Evolutionary conservation across 2,113 vertebrate species (phyloP).

Genomic region (Oryzias celebensis): DNA sequence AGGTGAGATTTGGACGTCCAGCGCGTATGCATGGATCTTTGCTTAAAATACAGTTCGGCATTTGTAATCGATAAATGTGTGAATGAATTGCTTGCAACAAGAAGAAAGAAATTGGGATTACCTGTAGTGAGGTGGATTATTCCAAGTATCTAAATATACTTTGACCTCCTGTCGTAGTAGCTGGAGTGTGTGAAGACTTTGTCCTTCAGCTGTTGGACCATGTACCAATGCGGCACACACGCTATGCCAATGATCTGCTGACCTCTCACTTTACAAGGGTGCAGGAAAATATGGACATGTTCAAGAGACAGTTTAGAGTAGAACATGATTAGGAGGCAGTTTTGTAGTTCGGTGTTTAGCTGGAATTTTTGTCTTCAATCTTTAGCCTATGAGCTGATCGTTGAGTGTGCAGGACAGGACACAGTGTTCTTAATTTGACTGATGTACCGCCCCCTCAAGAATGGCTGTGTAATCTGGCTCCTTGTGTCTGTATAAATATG

Average conservation of each 20-base stretch:
- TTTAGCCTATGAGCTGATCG: slow-evolving; percentile 5
- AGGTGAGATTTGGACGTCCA: neutral
- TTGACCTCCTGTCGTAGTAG: slow-evolving; percentile 41
- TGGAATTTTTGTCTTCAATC: neutral
- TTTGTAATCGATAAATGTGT: slow-evolving; percentile 5
- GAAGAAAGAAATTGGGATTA: slow-evolving; percentile 30
- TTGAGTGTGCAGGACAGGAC: slow-evolving; percentile 12
- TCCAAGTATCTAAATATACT: slow-evolving; percentile 46
- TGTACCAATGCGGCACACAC: slow-evolving; percentile 4
- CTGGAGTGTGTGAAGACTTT: slow-evolving; percentile 32
- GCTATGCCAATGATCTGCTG: neutral
- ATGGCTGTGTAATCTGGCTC: neutral
- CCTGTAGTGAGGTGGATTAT: slow-evolving; percentile 44
- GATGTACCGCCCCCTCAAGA: neutral
- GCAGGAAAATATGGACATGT: neutral
- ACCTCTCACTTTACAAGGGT: neutral
- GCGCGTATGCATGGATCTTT: neutral
- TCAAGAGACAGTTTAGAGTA: neutral
- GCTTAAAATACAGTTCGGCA: neutral
- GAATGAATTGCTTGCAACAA: neutral
- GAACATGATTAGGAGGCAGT: too few relatives aligned
- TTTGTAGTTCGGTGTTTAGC: neutral
- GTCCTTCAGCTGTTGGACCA: slow-evolving; percentile 41
- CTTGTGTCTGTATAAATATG: neutral
- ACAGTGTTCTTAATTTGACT: slow-evolving; percentile 3